Base-by-base conservation (phyloP, 1,140 invertebrate genomes). In the Drosophila pseudoobscura region DNA sequence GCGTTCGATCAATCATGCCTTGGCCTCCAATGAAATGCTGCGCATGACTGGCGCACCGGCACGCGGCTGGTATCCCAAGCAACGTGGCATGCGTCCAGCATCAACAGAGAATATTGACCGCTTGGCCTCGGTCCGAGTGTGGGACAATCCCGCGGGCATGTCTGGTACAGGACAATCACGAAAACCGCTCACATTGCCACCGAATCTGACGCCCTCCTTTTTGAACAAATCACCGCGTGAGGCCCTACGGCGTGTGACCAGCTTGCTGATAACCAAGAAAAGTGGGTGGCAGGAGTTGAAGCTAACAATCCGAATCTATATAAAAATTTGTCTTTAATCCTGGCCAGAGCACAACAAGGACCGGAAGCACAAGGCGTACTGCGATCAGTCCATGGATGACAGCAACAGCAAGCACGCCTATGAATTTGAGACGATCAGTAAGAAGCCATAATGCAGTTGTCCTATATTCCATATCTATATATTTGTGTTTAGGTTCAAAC, bases 91-190 rank as follows among this genome's bases (percentile, higher is more conserved):
- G 90, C 94, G 96, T 57, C 96, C 96, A 1, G 95, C 95, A 0
- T 96, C 96, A n/a, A 96, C 96, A 52, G 96, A 96, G 90, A 96
- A 96, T 88, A 93, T 97, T 53, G 96, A 97, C 87, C 93, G 95
- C 71, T 91, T 96, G 78, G 75, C 90, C 9, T 92, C 92, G 44
- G 79, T 91, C 55, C 83, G 92, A 53, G 88, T 91, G 74, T 93
- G 79, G 92, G 92, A 85, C 80, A 89, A 80, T 75, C 76, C 87
- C 35, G 59, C 87, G 1, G 90, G 80, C 6, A 91, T 91, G 90
- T 80, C 90, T 15, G 90, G 90, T 43, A 89, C 84, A 0, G 90
- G 90, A 9, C 84, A 89, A 41, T 91, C 92, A 1, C 92, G 94
- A 24, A 97, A 97, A 88, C 96, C 96, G 1, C 92, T 96, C 35